phyloP scores from a whole-genome alignment of 2,797 vertebrate species.

The Pangasius sanitwongsei region DNA sequence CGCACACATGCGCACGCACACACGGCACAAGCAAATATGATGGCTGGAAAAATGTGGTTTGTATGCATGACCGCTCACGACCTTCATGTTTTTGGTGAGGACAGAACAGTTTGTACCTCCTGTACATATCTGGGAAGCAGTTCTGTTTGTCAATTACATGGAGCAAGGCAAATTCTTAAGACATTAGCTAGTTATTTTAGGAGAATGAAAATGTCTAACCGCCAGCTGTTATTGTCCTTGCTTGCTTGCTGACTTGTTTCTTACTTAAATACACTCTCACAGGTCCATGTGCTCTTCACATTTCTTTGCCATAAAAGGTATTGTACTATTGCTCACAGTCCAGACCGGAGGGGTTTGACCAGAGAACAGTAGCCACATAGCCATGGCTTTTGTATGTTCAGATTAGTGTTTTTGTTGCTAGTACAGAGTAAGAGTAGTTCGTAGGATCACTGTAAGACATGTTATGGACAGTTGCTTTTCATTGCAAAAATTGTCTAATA shows the following conservation, averaged over 20 bases:
- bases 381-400: not conserved
- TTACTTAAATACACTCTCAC: constrained; percentile 18
- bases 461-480: not conserved
- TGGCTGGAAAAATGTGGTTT: constrained; percentile 25
- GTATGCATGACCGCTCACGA: constrained; percentile 7
- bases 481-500: not conserved
- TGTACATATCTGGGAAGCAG: constrained; percentile 43
- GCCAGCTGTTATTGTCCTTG: constrained; percentile 63
- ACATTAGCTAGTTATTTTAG: constrained; percentile 71
- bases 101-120: constrained; percentile 23
- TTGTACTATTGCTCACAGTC: constrained; percentile 60
- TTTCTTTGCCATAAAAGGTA: constrained; percentile 79
- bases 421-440: not conserved
- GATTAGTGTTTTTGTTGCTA: not conserved
- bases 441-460: not conserved
- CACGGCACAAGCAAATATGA: not conserved
- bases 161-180: constrained; percentile 66
- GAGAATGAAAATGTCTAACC: constrained; percentile 69
- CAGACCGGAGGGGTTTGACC: constrained; percentile 54
- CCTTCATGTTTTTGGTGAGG: constrained; percentile 6
- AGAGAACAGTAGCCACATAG: constrained; percentile 38
- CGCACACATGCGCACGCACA: not conserved
- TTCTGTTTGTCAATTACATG: constrained; percentile 61
- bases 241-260: constrained; percentile 48
- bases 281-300: constrained; percentile 66